These are phyloP conservation scores for Meta bourneti DNA, from an alignment of 2,888 invertebrate species.

Conservation along the genomic window DNA sequence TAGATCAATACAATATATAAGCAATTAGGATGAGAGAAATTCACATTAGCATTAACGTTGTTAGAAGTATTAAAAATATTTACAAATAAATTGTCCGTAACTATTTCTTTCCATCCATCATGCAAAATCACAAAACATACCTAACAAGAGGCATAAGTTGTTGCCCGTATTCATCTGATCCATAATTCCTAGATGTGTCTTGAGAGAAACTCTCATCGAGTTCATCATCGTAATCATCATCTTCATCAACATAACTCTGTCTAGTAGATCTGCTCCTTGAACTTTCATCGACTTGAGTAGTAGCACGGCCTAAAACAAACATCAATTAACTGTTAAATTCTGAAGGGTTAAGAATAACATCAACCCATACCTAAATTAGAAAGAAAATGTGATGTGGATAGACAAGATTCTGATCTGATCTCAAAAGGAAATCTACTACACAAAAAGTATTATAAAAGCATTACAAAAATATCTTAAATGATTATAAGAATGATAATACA, in stretches of 20 bases:
- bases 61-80: too few relatives aligned
- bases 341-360: too few relatives aligned
- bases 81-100: too few relatives aligned
- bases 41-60: too few relatives aligned
- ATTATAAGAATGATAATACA: too few relatives aligned
- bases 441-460: background rate
- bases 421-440: background rate
- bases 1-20: too few relatives aligned
- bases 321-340: background rate
- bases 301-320: background rate
- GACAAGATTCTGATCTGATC: background rate
- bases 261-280: background rate
- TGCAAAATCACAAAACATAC: background rate
- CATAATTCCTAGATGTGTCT: background rate
- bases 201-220: background rate
- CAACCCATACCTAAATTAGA: background rate
- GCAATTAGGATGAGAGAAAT: too few relatives aligned
- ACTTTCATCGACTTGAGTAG: background rate
- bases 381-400: background rate
- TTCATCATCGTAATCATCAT: background rate
- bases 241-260: constrained; percentile 2
- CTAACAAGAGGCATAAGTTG: background rate
- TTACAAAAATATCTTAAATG: too few relatives aligned
- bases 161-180: background rate
- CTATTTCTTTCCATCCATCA: too few relatives aligned